Evolutionary conservation across 2,113 vertebrate species (phyloP), one percentile per base, ranked within the genome.

Genomic region (Hippocampus barbouri): DNA sequence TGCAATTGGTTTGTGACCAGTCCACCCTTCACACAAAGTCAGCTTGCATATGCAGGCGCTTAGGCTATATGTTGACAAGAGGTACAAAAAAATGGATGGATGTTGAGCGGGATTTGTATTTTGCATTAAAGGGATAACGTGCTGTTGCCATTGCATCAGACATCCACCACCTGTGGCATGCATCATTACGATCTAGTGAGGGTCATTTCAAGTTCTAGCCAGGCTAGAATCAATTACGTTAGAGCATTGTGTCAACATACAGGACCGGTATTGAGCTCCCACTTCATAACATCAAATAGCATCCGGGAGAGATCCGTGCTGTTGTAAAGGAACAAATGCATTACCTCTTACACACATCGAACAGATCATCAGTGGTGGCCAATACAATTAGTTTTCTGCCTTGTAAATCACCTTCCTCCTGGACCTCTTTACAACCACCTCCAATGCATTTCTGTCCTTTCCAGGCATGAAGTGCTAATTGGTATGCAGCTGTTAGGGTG

Each of bases 321-420:
- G 40, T 76, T 51, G 21, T 64, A 34, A 70, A 56, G 2, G 2
- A 70, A 4, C 12, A 54, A 67, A 47, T 4, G 9, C 34, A 62
- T 70, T 67, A 54, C 73, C 79, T 79, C 41, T 86, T 86, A 16
- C 49, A 51, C 14, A 51, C 49, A 18, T 20, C 16, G 6, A 51
- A 54, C 66, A 66, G 11, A 4, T 67, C 68, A 61, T 75, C 53
- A 65, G 18, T 62, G 34, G 51, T 62, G 27, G 51, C 41, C 23
- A 4, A 23, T 9, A 53, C 68, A 84, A 78, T 84, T 80, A 78
- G 66, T 73, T 65, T 66, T 61, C 57, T 61, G 38, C 45, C 54
- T 8, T 60, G 61, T 61, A 78, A 67, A 51, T 71, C 71, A 71
- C 53, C 53, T 53, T 63, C 49, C 75, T 74, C 65, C 23, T 2